Conservation (phyloP, 2,113 vertebrate species). For the Bagarius yarrelli region DNA sequence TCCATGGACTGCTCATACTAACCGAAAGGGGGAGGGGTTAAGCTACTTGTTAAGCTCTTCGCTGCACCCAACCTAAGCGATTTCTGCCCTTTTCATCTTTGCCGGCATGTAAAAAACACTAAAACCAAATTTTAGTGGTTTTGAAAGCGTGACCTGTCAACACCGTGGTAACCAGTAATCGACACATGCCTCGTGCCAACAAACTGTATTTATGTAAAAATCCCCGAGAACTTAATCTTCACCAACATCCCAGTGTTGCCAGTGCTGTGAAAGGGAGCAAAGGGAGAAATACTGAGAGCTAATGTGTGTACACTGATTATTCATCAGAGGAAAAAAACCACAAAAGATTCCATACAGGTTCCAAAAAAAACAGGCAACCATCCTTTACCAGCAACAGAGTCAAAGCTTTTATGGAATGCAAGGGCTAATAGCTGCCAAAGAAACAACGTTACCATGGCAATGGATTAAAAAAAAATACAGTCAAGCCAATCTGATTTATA, state of each 20-base stretch:
- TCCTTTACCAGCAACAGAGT: slow-evolving; percentile 12
- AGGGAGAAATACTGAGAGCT: slow-evolving; percentile 11
- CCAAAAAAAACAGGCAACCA: slow-evolving; percentile 47
- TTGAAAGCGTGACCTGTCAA: too few species aligned
- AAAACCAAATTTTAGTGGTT: too few species aligned
- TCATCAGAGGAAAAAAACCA: slow-evolving; percentile 32
- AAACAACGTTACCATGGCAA: slow-evolving; percentile 33
- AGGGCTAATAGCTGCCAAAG: slow-evolving; percentile 32
- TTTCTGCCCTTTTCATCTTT: too few species aligned
- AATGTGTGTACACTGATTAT: slow-evolving; percentile 46
- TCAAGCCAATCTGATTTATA: slow-evolving; percentile 19
- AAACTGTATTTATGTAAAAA: slow-evolving; percentile 67
- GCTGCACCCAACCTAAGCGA: too few species aligned
- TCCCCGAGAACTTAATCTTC: slow-evolving; percentile 66
- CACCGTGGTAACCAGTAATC: too few species aligned
- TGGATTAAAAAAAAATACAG: slow-evolving; percentile 4
- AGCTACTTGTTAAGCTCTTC: too few species aligned
- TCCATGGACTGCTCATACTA: too few species aligned
- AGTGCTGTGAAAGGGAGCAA: slow-evolving; percentile 42
- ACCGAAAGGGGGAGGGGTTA: too few species aligned
- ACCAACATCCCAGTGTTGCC: slow-evolving; percentile 28
- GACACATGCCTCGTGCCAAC: slow-evolving; percentile 48
- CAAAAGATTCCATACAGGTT: slow-evolving; percentile 25
- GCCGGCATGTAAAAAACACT: too few species aligned
- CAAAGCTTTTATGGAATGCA: slow-evolving; percentile 31